These are phyloP conservation scores for Enteromius unitaeniatus DNA, from an alignment of 2,797 vertebrate species.

Conservation along the genomic window DNA sequence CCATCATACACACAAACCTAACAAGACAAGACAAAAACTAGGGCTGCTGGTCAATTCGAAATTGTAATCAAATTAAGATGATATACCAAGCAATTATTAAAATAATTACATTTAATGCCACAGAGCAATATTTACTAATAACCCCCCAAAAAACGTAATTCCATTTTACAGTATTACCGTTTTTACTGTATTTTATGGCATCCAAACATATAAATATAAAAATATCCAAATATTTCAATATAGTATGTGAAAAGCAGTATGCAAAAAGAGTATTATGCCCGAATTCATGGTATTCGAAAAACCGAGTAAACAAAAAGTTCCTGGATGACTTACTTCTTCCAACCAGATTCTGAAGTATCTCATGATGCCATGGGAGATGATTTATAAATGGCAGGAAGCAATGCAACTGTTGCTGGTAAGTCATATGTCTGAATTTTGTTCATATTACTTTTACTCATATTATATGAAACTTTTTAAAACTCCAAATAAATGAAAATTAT, in stretches of 20 bases:
- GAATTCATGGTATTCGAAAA: background rate
- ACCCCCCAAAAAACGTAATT: too few species aligned
- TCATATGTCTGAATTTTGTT: background rate
- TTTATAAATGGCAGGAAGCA: background rate
- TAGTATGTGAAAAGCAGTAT: background rate
- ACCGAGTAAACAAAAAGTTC: background rate
- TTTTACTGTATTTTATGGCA: background rate
- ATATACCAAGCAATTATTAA: background rate
- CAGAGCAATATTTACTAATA: background rate
- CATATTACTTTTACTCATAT: background rate
- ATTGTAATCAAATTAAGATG: background rate
- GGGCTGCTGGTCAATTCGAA: background rate
- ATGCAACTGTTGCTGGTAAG: background rate
- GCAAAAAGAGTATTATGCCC: background rate
- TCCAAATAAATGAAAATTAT: background rate
- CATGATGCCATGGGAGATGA: background rate
- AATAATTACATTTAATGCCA: background rate
- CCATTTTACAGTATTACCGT: background rate
- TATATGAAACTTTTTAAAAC: too few species aligned
- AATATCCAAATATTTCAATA: background rate
- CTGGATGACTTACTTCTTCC: background rate
- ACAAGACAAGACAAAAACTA: background rate
- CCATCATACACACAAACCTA: background rate
- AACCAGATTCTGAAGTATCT: background rate
- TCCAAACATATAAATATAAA: background rate